Evolutionary conservation across 2,888 invertebrate species (phyloP).

Genomic region (Lithophane socia): DNA sequence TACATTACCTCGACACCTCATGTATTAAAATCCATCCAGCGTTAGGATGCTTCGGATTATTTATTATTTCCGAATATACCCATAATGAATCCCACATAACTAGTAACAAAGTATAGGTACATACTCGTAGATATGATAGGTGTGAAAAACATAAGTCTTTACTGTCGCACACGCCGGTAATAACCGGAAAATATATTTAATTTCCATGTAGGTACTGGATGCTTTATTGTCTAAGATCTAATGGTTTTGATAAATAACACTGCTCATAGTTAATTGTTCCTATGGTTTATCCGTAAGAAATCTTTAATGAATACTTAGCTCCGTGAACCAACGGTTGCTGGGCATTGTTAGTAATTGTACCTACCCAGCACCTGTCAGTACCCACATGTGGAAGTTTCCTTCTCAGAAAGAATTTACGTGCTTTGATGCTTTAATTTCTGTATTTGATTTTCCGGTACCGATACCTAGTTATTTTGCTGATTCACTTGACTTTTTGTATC

Average conservation of each 20-base stretch:
- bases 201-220: not conserved
- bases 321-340: not conserved
- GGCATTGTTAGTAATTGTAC: not conserved
- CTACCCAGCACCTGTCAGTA: not conserved
- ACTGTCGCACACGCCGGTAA: not conserved
- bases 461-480: conserved; percentile 6
- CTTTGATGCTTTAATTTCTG: not conserved
- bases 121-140: too few relatives aligned
- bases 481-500: conserved; percentile 21
- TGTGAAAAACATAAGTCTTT: not conserved
- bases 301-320: conserved; percentile 1
- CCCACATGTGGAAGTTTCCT: conserved; percentile 17
- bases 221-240: not conserved
- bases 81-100: not conserved
- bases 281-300: conserved; percentile 19
- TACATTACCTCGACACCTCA: not conserved
- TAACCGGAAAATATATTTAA: not conserved
- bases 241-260: not conserved
- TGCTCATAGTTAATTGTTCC: conserved; percentile 2
- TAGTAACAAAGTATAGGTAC: too few relatives aligned
- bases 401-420: conserved; percentile 25
- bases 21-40: not conserved
- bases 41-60: not conserved
- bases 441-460: conserved; percentile 24
- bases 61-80: too few relatives aligned